Conservation (phyloP, 2,888 invertebrate genomes). For the Xestobium rufovillosum region DNA sequence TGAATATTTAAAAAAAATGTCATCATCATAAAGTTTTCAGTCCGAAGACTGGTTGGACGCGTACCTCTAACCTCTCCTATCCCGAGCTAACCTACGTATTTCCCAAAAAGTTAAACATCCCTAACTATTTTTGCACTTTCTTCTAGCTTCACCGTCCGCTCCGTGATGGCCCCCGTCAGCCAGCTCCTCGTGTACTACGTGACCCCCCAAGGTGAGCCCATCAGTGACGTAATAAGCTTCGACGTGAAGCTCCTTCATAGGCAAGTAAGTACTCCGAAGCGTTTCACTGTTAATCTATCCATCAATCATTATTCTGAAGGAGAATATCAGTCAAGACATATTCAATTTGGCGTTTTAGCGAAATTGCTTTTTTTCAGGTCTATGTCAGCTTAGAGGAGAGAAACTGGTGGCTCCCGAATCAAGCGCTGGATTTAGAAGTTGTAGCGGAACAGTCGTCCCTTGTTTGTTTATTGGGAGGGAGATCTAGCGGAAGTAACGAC, state of each 20-base stretch:
- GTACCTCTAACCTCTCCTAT: too few species aligned
- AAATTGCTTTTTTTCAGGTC: too few species aligned
- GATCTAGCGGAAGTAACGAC: slow-evolving; percentile 47
- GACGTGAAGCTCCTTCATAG: slow-evolving; percentile 55
- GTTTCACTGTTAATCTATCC: too few species aligned
- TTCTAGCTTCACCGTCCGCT: slow-evolving; percentile 56
- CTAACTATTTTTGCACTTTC: too few species aligned
- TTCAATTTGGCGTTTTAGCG: too few species aligned
- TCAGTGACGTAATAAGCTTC: slow-evolving; percentile 60
- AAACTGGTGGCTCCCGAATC: slow-evolving; percentile 57
- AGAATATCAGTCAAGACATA: too few species aligned
- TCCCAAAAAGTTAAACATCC: too few species aligned
- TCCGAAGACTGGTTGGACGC: too few species aligned
- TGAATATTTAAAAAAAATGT: too few species aligned
- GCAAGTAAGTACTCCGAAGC: slow-evolving; percentile 44
- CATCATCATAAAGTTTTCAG: too few species aligned
- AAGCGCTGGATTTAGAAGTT: slow-evolving; percentile 52
- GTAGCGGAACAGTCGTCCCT: slow-evolving; percentile 55
- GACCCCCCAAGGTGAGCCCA: slow-evolving; percentile 56
- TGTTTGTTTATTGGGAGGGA: slow-evolving; percentile 56
- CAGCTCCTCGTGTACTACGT: slow-evolving; percentile 61
- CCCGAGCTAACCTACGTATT: too few species aligned
- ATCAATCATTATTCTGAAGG: too few species aligned
- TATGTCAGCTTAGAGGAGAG: slow-evolving; percentile 54
- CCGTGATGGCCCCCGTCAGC: slow-evolving; percentile 62